Base-by-base conservation (phyloP, 1,140 invertebrate genomes). In the Bacillus rossius region DNA sequence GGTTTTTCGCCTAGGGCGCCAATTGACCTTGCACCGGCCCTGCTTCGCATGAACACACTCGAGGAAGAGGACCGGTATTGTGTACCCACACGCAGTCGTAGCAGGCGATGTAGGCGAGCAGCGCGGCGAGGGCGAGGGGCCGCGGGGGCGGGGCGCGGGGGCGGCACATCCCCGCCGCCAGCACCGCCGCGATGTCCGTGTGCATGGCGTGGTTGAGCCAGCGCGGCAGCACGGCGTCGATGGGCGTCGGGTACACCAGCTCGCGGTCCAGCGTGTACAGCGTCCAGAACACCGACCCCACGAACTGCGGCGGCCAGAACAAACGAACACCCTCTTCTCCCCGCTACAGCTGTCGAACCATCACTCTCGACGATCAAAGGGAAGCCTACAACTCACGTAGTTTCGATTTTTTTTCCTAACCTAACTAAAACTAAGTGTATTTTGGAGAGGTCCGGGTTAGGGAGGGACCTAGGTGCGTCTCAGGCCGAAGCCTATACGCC, bases 171-270 rank as follows among this genome's bases (percentile, higher is more conserved):
- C 80, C 79, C n/a, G 76, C 57, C 5, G 73, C 50, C 0, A 75
- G 63, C 57, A 79, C 70, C 1, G 77, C 67, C 5, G 73, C 59
- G 53, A 80, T 75, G 61, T 73, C 77, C 1, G 79, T 83, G 67
- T 84, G 81, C 59, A 87, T 78, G 20, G 81, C 78, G 69, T 88
- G 85, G 69, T 89, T 89, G 57, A 87, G 72, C 84, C 84, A 87
- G 58, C 70, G 66, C 26, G 86, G 84, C 54, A 86, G 77, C 22
- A 84, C 71, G 26, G 69, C 62, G 64, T 88, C 86, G 43, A 84
- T 72, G 4, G 72, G 67, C 64, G 72, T 69, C 0, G 87, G 86
- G 67, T 85, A 84, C 2, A 88, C 79, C 57, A 86, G 74, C 68
- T 88, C 84, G 34, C 86, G 73, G 70, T 88, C 81, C 20, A 86